Base-by-base conservation (phyloP, 2,888 invertebrate species). In the Aethes cnicana region DNA sequence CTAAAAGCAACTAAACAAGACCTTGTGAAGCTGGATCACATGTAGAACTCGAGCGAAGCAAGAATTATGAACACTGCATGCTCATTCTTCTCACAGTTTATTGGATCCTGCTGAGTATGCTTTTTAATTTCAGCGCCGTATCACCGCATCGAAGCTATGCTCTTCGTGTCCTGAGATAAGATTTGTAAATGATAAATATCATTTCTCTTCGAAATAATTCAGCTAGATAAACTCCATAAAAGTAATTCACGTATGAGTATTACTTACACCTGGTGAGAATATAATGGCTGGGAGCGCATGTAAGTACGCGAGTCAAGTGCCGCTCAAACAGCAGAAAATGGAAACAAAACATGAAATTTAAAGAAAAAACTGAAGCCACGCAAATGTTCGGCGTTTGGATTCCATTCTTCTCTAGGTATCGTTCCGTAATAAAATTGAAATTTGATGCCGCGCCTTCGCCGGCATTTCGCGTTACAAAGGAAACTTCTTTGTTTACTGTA, bases 401-500 rank as follows among this genome's bases (percentile, higher is more conserved):
- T 39, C 30, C 32, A 48, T 32, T 48, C 26, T 28, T 41, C 41
- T 23, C 17, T 25, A 30, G 37, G 30, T 26, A 41, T 23, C 18
- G 32, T 14, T 32, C 33, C 25, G 25, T 41, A 26, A 48, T 48
- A 33, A 41, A 49, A 43, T 49, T 42, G 49, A 43, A 36, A 49
- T 28, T 36, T 30, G 35, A 43, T 20, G 8, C 28, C 28, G 7
- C 39, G 16, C 16, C 21, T 49, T 43, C 36, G 42, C 28, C 35
- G 35, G 8, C 9, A 25, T 39, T 39, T 39, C 16, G 6, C 21
- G 16, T 11, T 41, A 32, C 32, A 32, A 33, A 41, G 17, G 25
- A 23, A 14, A 7, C 25, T 33, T 39, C 28, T 47, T 37, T 28
- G 28, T 23, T 39, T 30, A 47, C 14, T 37, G 36, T 37, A 17